phyloP scores from a whole-genome alignment of 2,113 vertebrate genomes.

The Procapra przewalskii region DNA sequence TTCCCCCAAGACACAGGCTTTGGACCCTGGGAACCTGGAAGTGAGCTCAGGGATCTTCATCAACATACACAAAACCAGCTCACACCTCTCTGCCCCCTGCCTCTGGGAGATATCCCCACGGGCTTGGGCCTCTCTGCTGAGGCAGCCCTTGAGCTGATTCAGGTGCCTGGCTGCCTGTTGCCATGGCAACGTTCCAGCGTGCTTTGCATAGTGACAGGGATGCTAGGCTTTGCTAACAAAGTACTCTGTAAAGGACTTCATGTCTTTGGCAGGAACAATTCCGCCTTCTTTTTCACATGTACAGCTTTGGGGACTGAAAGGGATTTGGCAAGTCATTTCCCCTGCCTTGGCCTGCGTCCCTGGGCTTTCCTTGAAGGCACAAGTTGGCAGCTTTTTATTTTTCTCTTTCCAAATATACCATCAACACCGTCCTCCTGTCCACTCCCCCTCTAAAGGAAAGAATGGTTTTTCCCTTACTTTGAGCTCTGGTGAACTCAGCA shows the following conservation, averaged over 20 bases:
- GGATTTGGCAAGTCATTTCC: slow-evolving; percentile 55
- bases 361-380: slow-evolving; percentile 72
- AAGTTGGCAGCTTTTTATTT: slow-evolving; percentile 67
- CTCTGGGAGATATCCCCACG: slow-evolving; percentile 25
- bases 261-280: slow-evolving; percentile 70
- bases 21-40: neutral
- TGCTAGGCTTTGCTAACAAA: slow-evolving; percentile 68
- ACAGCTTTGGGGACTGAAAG: slow-evolving; percentile 48
- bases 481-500: slow-evolving; percentile 28
- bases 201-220: slow-evolving; percentile 71
- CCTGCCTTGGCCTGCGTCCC: slow-evolving; percentile 52
- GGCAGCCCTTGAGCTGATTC: slow-evolving; percentile 58
- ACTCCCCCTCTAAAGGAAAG: slow-evolving; percentile 33
- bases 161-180: slow-evolving; percentile 65
- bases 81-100: neutral
- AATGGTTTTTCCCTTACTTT: slow-evolving; percentile 64
- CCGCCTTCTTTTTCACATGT: slow-evolving; percentile 41
- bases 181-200: slow-evolving; percentile 59
- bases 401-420: slow-evolving; percentile 58
- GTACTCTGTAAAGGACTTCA: slow-evolving; percentile 69
- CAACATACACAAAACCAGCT: neutral
- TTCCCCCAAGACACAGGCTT: neutral
- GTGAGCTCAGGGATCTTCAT: slow-evolving; percentile 7
- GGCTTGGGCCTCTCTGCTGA: slow-evolving; percentile 51
- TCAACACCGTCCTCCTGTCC: slow-evolving; percentile 23